Conservation (phyloP, 1,140 invertebrate species). For the Thaumatotibia leucotreta region DNA sequence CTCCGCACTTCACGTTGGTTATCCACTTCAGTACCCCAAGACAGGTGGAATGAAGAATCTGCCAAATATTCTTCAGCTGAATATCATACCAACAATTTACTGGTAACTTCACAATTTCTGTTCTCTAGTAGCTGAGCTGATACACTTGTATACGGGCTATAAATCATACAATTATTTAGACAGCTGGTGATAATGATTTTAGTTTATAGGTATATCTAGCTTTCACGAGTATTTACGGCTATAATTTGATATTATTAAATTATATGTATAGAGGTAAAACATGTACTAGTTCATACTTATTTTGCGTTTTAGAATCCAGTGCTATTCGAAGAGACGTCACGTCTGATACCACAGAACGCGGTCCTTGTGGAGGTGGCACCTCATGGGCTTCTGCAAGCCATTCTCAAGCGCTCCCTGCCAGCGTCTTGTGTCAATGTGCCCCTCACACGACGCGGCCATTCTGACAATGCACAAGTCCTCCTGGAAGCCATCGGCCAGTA, state of each 20-base stretch:
- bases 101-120: conserved; percentile 60
- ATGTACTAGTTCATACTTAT: too few species aligned
- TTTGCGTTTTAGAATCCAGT: conserved; percentile 80
- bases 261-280: too few species aligned
- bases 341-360: conserved; percentile 86
- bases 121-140: too few species aligned
- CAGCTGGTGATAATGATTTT: too few species aligned
- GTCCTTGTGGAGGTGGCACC: conserved; percentile 88
- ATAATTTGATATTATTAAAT: too few species aligned
- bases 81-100: conserved; percentile 94
- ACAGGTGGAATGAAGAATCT: conserved; percentile 80
- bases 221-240: too few species aligned
- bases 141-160: too few species aligned
- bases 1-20: conserved; percentile 87
- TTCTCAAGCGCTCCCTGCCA: conserved; percentile 80
- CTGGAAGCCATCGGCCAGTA: conserved; percentile 83
- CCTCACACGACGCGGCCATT: conserved; percentile 86
- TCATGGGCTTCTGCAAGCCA: conserved; percentile 85
- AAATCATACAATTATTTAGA: too few species aligned
- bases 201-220: too few species aligned
- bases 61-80: conserved; percentile 87
- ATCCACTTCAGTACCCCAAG: conserved; percentile 87
- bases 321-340: conserved; percentile 88
- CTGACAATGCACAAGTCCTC: conserved; percentile 83
- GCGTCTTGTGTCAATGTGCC: conserved; percentile 81